phyloP scores from a whole-genome alignment of 2,888 invertebrate genomes.

The Cremastinae sp. region DNA sequence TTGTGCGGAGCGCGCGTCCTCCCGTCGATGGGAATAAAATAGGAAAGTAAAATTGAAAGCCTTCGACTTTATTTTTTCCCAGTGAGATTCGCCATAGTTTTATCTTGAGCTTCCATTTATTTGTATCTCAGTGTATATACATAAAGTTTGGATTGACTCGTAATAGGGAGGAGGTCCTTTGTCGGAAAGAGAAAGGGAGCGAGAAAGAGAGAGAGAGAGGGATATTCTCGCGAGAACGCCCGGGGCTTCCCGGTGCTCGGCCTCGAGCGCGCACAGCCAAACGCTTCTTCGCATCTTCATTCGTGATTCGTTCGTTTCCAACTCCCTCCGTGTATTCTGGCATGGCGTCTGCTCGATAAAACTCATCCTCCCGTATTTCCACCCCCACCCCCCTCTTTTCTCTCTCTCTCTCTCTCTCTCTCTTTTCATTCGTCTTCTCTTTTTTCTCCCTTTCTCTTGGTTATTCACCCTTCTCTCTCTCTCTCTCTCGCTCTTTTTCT shows the following conservation, averaged over 20 bases:
- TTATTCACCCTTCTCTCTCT: slow-evolving; percentile 38
- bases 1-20: no score
- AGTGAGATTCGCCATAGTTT: slow-evolving; percentile 18
- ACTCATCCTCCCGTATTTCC: slow-evolving; percentile 53
- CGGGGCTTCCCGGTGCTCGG: slow-evolving; percentile 46
- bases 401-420: slow-evolving; percentile 49
- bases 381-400: slow-evolving; percentile 37
- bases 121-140: slow-evolving; percentile 1
- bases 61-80: no score
- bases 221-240: slow-evolving; percentile 44
- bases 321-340: slow-evolving; percentile 61
- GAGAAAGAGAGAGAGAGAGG: slow-evolving; percentile 11
- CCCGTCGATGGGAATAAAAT: no score
- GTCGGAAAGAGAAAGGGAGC: slow-evolving; percentile 35
- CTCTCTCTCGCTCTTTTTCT: slow-evolving; percentile 47
- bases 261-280: slow-evolving; percentile 41
- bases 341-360: slow-evolving; percentile 65
- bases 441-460: slow-evolving; percentile 49
- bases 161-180: slow-evolving; percentile 55
- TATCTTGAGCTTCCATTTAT: background rate
- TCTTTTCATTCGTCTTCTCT: slow-evolving; percentile 34
- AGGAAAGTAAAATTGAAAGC: no score
- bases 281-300: slow-evolving; percentile 65
- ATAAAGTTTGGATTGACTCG: slow-evolving; percentile 37
- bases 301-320: slow-evolving; percentile 68